Base-by-base conservation (phyloP, 2,113 vertebrate species). In the Elaphurus davidianus region DNA sequence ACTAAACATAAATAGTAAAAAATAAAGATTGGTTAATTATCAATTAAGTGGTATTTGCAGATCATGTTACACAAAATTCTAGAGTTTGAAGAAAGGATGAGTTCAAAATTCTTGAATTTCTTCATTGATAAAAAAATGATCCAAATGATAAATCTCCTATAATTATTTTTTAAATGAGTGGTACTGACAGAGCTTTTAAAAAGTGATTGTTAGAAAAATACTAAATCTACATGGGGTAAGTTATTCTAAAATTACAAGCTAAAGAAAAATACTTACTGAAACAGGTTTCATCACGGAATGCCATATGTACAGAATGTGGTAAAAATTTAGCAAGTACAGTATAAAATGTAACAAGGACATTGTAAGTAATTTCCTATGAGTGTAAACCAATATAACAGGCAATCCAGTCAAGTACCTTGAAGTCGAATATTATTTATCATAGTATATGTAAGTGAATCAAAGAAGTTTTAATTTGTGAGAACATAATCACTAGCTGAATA, bases 151-250 rank as follows among this genome's bases (percentile, higher is more conserved):
- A 97, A 93, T 91, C 28, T 96, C 91, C 79, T 93, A 96, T 21
- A 97, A 96, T 98, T 98, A 98, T 95, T 96, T 94, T 96, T 97
- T 97, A 97, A 95, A 95, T 98, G 98, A 97, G 79, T 96, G 94
- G 78, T 93, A 93, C 47, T 97, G 89, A 95, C 30, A 97, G 71
- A 95, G 50, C 14, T 98, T 98, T 97, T 78, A 60, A 83, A 97
- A 97, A 98, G 97, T 98, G 98, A 93, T 97, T 98, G 98, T 98
- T 98, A 98, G 98, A 98, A 98, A 98, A 98, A 94, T 82, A 97
- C 97, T 98, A 98, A 91, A 93, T 95, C 97, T 98, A 98, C 89
- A 93, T 97, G 96, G 95, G 95, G 50, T 98, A 98, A 98, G 97
- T 98, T 97, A 98, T 97, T 97, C 98, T 98, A 98, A 96, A 25